Conservation (phyloP, 2,113 vertebrate genomes). For the Oncorhynchus keta region DNA sequence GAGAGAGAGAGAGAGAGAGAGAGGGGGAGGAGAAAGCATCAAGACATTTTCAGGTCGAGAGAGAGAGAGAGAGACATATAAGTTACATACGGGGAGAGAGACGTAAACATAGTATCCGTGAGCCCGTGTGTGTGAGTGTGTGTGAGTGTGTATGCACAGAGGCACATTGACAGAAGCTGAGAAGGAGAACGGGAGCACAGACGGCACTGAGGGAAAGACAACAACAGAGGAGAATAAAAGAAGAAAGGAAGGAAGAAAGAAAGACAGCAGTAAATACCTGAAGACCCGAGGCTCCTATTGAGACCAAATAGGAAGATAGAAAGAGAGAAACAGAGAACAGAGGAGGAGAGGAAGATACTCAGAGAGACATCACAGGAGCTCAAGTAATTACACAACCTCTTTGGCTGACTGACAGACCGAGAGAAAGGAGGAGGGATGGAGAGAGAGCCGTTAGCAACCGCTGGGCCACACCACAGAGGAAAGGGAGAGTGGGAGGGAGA, state of each 20-base stretch:
- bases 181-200: conserved; percentile 13
- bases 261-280: not conserved
- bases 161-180: conserved; percentile 54
- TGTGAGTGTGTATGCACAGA: conserved; percentile 44
- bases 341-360: not conserved
- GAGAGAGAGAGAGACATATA: conserved; percentile 22
- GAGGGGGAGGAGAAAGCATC: conserved; percentile 28
- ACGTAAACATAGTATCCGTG: conserved; percentile 12
- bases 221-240: not conserved
- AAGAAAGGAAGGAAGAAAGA: conserved; percentile 4
- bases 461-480: conserved; percentile 8
- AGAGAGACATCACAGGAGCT: conserved; percentile 15
- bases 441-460: not conserved
- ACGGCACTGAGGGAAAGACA: not conserved
- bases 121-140: conserved; percentile 54
- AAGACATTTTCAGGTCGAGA: not conserved
- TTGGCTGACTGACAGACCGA: conserved; percentile 11
- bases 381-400: conserved; percentile 33
- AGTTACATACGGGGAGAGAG: conserved; percentile 57
- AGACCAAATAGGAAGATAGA: too few species aligned
- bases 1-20: conserved; percentile 24
- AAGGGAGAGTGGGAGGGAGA: conserved; percentile 22
- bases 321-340: conserved; percentile 4
- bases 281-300: not conserved
- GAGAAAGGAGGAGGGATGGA: conserved; percentile 33